phyloP scores from a whole-genome alignment of 2,797 vertebrate genomes.

The Cryptoprocta ferox region DNA sequence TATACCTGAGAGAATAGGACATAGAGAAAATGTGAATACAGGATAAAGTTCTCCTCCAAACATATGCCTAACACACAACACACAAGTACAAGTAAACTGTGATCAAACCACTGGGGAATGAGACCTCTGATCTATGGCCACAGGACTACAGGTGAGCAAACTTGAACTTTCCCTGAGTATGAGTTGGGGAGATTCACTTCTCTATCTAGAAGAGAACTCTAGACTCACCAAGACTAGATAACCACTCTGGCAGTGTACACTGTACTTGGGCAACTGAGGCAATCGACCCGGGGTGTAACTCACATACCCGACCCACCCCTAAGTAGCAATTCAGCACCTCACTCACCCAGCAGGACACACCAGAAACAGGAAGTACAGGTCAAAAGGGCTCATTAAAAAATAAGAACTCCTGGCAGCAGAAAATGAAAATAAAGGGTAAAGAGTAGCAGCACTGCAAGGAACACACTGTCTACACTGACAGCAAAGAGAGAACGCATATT shows the following conservation, averaged over 20 bases:
- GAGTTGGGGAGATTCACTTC: neutral
- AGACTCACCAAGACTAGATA: neutral
- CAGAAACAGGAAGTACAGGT: conserved; percentile 50
- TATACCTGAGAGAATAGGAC: neutral
- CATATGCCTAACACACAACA: neutral
- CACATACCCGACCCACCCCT: neutral
- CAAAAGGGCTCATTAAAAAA: conserved; percentile 48
- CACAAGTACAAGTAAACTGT: neutral
- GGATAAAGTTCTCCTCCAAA: neutral
- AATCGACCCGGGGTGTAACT: neutral
- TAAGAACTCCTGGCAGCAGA: conserved; percentile 44
- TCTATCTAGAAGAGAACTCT: conserved; percentile 10
- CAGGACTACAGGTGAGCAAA: neutral
- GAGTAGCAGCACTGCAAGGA: neutral
- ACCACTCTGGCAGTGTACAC: neutral
- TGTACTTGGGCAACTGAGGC: neutral
- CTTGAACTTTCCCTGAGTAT: neutral
- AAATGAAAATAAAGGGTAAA: conserved; percentile 61
- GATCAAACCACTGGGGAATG: neutral
- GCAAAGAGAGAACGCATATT: neutral
- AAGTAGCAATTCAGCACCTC: conserved; percentile 29
- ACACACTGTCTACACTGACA: neutral
- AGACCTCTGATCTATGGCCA: conserved; percentile 16
- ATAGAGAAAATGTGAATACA: neutral
- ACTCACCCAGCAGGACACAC: neutral